Evolutionary conservation across 2,113 vertebrate genomes (phyloP).

Genomic region (Scomber scombrus): DNA sequence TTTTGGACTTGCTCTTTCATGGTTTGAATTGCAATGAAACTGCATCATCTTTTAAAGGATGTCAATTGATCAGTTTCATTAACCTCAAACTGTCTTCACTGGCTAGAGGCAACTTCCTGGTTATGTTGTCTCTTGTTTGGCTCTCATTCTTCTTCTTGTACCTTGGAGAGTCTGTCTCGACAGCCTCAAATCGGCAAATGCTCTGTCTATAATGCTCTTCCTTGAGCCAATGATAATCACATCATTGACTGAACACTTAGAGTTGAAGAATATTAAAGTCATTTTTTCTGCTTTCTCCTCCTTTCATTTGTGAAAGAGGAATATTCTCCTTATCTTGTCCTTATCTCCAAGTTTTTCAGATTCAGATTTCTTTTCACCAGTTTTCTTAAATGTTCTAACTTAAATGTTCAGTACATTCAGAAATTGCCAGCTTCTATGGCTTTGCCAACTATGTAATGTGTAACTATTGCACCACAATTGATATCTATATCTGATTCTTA

Average conservation of each 20-base stretch:
- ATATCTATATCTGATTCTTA: slow-evolving; percentile 42
- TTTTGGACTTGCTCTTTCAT: slow-evolving; percentile 17
- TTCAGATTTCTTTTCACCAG: not conserved
- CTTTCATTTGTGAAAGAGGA: slow-evolving; percentile 59
- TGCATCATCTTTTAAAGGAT: slow-evolving; percentile 58
- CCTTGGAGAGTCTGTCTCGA: slow-evolving; percentile 44
- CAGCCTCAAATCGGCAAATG: slow-evolving; percentile 11
- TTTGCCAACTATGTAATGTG: slow-evolving; percentile 5
- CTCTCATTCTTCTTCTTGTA: slow-evolving; percentile 41
- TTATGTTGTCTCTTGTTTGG: slow-evolving; percentile 45
- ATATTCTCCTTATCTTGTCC: not conserved
- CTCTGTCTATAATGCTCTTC: slow-evolving; percentile 66
- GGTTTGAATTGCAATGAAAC: slow-evolving; percentile 70
- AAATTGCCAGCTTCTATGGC: not conserved
- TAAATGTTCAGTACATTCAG: not conserved
- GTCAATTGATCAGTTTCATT: slow-evolving; percentile 68
- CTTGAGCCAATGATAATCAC: slow-evolving; percentile 81
- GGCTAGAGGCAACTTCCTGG: slow-evolving; percentile 16
- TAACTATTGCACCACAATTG: not conserved
- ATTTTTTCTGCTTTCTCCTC: slow-evolving; percentile 12
- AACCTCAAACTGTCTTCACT: slow-evolving; percentile 52
- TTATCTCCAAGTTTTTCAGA: not conserved
- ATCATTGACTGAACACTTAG: slow-evolving; percentile 74
- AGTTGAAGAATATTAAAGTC: slow-evolving; percentile 13
- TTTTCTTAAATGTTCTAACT: slow-evolving; percentile 1